Conservation (phyloP, 2,888 invertebrate species). For the Lapara coniferarum region DNA sequence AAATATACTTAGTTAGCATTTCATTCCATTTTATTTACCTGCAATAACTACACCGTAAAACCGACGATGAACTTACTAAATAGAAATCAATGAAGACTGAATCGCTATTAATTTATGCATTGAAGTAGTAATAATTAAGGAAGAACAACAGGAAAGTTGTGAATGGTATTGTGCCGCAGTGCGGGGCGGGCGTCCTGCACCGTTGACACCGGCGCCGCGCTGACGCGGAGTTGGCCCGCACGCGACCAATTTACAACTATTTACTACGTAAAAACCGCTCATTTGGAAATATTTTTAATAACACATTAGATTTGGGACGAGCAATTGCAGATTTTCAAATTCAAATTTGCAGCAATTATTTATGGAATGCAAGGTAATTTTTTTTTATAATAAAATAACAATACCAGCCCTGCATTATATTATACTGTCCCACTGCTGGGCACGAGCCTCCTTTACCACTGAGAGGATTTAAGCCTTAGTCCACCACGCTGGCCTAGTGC, state of each 20-base stretch:
- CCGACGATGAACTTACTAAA: slow-evolving; percentile 29
- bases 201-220: slow-evolving; percentile 71
- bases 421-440: no score
- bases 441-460: no score
- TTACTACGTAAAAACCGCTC: slow-evolving; percentile 23
- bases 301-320: background rate
- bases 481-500: no score
- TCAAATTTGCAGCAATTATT: background rate
- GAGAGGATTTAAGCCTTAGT: no score
- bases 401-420: no score
- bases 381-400: no score
- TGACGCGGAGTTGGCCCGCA: slow-evolving; percentile 69
- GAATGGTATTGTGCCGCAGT: slow-evolving; percentile 62
- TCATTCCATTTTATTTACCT: background rate
- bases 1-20: background rate
- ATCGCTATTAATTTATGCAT: slow-evolving; percentile 28
- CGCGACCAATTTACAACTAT: slow-evolving; percentile 69
- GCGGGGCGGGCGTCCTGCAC: slow-evolving; percentile 62
- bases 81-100: slow-evolving; percentile 26
- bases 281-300: slow-evolving; percentile 11
- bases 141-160: slow-evolving; percentile 25
- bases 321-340: no score
- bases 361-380: no score
- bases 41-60: background rate
- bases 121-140: slow-evolving; percentile 24